Evolutionary conservation across 2,888 invertebrate genomes (phyloP).

Genomic region (Schrankia costaestrigalis): DNA sequence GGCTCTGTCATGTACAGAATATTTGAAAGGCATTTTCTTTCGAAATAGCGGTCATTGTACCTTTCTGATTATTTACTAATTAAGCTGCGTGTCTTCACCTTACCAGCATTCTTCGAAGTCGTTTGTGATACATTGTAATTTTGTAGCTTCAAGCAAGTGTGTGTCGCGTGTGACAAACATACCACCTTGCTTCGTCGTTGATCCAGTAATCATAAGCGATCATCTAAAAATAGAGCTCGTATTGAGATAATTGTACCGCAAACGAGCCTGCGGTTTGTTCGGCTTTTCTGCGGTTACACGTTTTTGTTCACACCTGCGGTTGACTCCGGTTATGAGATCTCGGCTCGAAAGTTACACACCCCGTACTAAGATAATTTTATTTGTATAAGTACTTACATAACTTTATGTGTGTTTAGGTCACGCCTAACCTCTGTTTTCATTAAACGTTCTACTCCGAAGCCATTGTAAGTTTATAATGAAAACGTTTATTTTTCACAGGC

Average conservation of each 20-base stretch:
- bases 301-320: conserved; percentile 68
- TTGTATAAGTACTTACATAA: conserved; percentile 18
- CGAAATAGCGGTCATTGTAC: conserved; percentile 44
- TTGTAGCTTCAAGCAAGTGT: conserved; percentile 41
- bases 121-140: conserved; percentile 41
- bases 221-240: conserved; percentile 68
- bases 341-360: conserved; percentile 29
- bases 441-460: conserved; percentile 17
- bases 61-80: conserved; percentile 46
- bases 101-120: conserved; percentile 40
- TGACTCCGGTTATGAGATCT: conserved; percentile 49
- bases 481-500: conserved; percentile 52
- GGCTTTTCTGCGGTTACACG: conserved; percentile 54
- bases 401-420: conserved; percentile 13
- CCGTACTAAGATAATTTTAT: conserved; percentile 22
- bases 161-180: conserved; percentile 52
- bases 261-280: conserved; percentile 57
- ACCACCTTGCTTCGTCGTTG: conserved; percentile 58
- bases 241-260: conserved; percentile 59
- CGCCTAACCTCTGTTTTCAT: too few species aligned
- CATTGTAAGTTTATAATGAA: conserved; percentile 37
- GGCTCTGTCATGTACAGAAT: conserved; percentile 51
- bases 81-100: conserved; percentile 40
- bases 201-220: conserved; percentile 52
- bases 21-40: conserved; percentile 51